Evolutionary conservation across 2,797 vertebrate species (phyloP).

Genomic region (Iguana delicatissima): DNA sequence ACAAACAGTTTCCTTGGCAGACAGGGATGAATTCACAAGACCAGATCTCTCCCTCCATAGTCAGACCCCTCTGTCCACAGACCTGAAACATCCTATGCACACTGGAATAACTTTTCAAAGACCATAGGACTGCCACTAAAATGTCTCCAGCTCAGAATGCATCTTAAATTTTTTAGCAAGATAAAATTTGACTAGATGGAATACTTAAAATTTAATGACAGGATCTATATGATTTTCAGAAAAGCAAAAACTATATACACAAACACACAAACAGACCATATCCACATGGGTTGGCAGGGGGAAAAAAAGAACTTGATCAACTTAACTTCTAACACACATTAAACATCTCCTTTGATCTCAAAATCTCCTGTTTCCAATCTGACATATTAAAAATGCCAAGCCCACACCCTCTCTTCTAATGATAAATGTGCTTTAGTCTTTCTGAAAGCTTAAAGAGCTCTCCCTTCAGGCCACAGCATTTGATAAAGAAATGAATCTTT

Average conservation of each 20-base stretch:
- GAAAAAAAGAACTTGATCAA: conserved; percentile 34
- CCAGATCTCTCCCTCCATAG: background rate
- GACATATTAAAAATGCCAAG: conserved; percentile 74
- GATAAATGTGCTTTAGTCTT: conserved; percentile 74
- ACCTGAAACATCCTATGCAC: background rate
- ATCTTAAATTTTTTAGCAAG: background rate
- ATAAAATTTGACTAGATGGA: background rate
- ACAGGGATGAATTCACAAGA: background rate
- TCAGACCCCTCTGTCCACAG: background rate
- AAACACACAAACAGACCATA: background rate
- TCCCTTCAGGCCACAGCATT: conserved; percentile 82
- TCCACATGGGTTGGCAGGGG: background rate
- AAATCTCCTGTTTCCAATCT: conserved; percentile 66
- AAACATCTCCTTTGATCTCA: conserved; percentile 65
- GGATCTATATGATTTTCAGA: background rate
- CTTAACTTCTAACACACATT: conserved; percentile 45
- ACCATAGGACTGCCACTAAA: background rate
- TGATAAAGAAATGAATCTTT: conserved; percentile 88
- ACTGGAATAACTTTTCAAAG: background rate
- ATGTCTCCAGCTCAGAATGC: background rate
- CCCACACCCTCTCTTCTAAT: conserved; percentile 55
- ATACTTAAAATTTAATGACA: background rate
- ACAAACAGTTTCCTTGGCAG: background rate
- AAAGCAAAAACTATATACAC: background rate
- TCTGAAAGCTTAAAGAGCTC: conserved; percentile 75